Base-by-base conservation (phyloP, 2,797 vertebrate genomes). In the Glyptemys insculpta region DNA sequence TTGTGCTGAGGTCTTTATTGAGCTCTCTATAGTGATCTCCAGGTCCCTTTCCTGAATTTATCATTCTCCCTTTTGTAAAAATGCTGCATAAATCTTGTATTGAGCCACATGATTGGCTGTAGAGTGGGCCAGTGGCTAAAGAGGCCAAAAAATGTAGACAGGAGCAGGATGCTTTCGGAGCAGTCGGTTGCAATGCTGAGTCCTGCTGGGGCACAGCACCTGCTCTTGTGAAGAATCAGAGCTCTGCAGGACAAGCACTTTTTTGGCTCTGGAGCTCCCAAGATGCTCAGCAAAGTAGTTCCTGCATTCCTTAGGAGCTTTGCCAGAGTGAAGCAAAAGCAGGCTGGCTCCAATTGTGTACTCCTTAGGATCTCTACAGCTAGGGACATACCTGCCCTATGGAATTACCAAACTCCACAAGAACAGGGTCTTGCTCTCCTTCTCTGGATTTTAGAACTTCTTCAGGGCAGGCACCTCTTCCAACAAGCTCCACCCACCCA, bases 31-130 rank as follows among this genome's bases (percentile, higher is more conserved):
- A 89, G 2, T 53, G 76, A 34, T 27, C 57, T 84, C 80, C 68
- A 79, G 80, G n/a, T 44, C 68, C 1, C 0, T 18, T 76, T 53
- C 49, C 27, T 50, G 57, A 50, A 16, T 37, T 85, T 44, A 47
- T 27, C 86, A 3, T 49, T 92, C 79, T 93, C 31, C 49, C 84
- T 47, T 95, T 92, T 65, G 18, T 72, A 85, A 85, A 92, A 11
- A 15, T 19, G 47, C 15, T 47, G 16, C 31, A 62, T 21, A 92
- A 57, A 31, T 88, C 81, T 54, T 92, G 89, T 93, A 54, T 85
- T 93, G 53, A 88, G 56, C 16, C 15, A 1, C 80, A 12, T 47
- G 59, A 54, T 57, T n/a, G 6, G 74, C 68, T 84, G 23, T 89
- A 83, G 90, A 31, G 41, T 2, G 74, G 79, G 79, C 44, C 14